Percentiles rank a stretch among this genome's conserved stretches.
Evolutionary conservation across 2,797 vertebrate species (phyloP).

Genomic region (Acanthopagrus latus): DNA sequence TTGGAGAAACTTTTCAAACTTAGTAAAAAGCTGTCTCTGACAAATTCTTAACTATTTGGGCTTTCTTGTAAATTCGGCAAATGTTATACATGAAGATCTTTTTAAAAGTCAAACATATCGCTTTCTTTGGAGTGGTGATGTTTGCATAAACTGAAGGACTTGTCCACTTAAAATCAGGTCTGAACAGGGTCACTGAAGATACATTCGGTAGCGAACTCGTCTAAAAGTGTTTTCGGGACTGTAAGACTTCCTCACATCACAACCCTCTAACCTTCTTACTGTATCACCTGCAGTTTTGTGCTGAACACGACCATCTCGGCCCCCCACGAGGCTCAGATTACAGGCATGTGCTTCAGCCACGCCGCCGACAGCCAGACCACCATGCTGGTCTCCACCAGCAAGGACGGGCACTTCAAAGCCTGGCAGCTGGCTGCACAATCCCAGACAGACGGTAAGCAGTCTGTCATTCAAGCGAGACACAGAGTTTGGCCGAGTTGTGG

Average conservation of each 20-base stretch:
- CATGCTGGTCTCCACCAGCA: constrained; percentile 90
- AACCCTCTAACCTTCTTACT: not conserved
- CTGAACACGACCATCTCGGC: constrained; percentile 92
- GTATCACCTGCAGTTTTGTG: constrained; percentile 86
- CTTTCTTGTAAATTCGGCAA: too few species aligned
- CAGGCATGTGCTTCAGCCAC: constrained; percentile 89
- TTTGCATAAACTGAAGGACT: too few species aligned
- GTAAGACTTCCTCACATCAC: not conserved
- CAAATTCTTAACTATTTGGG: too few species aligned
- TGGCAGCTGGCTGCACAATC: constrained; percentile 88
- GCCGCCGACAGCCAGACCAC: constrained; percentile 74
- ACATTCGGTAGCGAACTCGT: not conserved
- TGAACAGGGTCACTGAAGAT: not conserved
- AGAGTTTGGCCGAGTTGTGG: not conserved
- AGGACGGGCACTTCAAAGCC: constrained; percentile 93
- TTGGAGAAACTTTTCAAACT: too few species aligned
- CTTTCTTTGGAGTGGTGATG: too few species aligned
- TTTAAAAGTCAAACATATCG: too few species aligned
- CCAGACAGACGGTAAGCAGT: constrained; percentile 86
- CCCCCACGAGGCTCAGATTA: constrained; percentile 91
- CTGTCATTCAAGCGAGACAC: not conserved
- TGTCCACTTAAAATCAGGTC: too few species aligned
- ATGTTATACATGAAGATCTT: too few species aligned
- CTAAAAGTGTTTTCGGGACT: not conserved
- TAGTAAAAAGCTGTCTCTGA: too few species aligned